Conservation (phyloP, 2,797 vertebrate species). For the Chelidonichthys spinosus region DNA sequence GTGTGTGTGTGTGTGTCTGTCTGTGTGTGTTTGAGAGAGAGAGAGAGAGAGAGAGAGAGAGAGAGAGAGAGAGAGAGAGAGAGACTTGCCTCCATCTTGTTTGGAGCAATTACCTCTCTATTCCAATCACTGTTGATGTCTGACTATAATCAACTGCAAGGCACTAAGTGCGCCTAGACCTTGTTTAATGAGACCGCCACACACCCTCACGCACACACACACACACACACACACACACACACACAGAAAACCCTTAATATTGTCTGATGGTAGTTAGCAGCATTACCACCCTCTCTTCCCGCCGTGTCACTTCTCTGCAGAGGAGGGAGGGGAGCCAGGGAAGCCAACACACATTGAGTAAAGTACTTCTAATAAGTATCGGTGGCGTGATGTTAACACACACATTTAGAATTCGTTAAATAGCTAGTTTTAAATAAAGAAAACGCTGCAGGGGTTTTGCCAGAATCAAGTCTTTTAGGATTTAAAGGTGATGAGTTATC, state of each 20-base stretch:
- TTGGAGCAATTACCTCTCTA: constrained; percentile 71
- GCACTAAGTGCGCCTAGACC: constrained; percentile 56
- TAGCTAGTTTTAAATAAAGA: constrained; percentile 1
- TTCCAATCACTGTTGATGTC: constrained; percentile 71
- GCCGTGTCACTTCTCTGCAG: constrained; percentile 11
- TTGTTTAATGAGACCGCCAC: constrained; percentile 66
- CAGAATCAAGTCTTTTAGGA: background rate
- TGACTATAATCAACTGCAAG: constrained; percentile 68
- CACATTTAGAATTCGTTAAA: no score
- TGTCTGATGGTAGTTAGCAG: constrained; percentile 49
- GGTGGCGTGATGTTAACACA: constrained; percentile 27
- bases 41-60: no score
- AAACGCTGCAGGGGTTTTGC: background rate
- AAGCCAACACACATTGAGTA: constrained; percentile 28
- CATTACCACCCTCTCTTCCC: constrained; percentile 23
- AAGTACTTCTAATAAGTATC: constrained; percentile 36
- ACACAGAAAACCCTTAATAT: constrained; percentile 46
- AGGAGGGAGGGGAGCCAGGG: constrained; percentile 19
- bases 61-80: constrained; percentile 13
- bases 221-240: constrained; percentile 23
- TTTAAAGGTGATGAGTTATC: background rate
- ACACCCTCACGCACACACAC: constrained; percentile 43
- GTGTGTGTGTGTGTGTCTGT: constrained; percentile 2
- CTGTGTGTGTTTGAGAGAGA: background rate
- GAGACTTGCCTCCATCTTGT: constrained; percentile 42